phyloP scores from a whole-genome alignment of 2,113 vertebrate species.

The Bos indicus region DNA sequence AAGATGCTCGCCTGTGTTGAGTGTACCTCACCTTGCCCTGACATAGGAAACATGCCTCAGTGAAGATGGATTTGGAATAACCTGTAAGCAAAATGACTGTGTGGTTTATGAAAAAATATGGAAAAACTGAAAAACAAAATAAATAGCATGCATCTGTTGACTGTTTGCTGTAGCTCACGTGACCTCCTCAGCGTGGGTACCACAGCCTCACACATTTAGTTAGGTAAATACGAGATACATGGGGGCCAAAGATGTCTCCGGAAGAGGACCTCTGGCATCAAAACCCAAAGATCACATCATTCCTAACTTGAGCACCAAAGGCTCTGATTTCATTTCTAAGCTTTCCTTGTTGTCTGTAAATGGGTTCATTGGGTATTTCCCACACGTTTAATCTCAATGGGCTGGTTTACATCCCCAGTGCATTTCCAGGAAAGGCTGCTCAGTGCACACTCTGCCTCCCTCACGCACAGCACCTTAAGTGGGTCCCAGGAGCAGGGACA shows the following conservation, averaged over 20 bases:
- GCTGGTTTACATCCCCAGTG: not conserved
- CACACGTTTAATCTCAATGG: not conserved
- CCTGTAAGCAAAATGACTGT: slow-evolving; percentile 65
- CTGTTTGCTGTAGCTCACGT: slow-evolving; percentile 80
- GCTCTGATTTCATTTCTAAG: not conserved
- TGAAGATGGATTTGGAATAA: slow-evolving; percentile 41
- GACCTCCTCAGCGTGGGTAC: slow-evolving; percentile 59
- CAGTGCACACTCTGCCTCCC: not conserved
- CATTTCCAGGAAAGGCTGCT: not conserved
- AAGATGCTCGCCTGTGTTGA: not conserved
- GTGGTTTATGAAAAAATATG: slow-evolving; percentile 79
- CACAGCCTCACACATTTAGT: slow-evolving; percentile 70
- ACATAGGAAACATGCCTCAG: not conserved
- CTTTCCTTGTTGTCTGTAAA: not conserved
- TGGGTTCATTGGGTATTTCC: not conserved
- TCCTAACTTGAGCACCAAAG: not conserved
- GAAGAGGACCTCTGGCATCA: slow-evolving; percentile 61
- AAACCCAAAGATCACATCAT: slow-evolving; percentile 43
- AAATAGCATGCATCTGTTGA: slow-evolving; percentile 82
- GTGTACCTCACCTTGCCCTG: not conserved
- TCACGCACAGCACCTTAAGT: no score
- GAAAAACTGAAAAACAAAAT: slow-evolving; percentile 80
- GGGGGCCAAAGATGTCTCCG: slow-evolving; percentile 62
- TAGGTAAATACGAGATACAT: slow-evolving; percentile 78
- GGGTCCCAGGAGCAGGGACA: not conserved